These are phyloP conservation scores for Datnioides undecimradiatus DNA, from an alignment of 2,113 vertebrate species.

Conservation along the genomic window DNA sequence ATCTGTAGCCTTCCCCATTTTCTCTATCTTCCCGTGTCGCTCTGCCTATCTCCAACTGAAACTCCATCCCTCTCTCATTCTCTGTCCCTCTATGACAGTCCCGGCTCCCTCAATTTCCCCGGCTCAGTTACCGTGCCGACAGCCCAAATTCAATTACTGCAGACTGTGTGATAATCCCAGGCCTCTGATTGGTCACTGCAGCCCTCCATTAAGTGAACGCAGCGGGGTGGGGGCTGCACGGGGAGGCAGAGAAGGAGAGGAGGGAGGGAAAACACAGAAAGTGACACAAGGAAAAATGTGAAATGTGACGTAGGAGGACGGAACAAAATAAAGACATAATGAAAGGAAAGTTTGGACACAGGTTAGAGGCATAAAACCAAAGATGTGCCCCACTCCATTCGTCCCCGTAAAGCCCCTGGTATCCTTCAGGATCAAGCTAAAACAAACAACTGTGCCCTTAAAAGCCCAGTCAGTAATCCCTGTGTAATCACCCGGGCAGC, in stretches of 20 bases:
- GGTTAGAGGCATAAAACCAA: conserved; percentile 46
- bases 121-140: conserved; percentile 68
- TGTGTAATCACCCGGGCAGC: conserved; percentile 55
- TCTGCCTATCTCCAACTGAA: conserved; percentile 26
- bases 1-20: neutral
- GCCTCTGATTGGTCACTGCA: conserved; percentile 78
- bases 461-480: conserved; percentile 68
- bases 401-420: conserved; percentile 64
- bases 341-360: conserved; percentile 6
- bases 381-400: conserved; percentile 4
- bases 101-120: conserved; percentile 24
- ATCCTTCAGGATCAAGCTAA: conserved; percentile 67
- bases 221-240: conserved; percentile 4
- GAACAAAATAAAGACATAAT: neutral
- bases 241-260: neutral
- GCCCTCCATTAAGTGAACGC: conserved; percentile 61
- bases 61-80: conserved; percentile 20
- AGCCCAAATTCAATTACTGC: conserved; percentile 81
- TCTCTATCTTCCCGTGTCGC: neutral
- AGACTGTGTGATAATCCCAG: conserved; percentile 78
- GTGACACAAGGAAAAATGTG: conserved; percentile 25
- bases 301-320: conserved; percentile 10
- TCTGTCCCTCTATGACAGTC: conserved; percentile 29
- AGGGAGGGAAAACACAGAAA: conserved; percentile 19
- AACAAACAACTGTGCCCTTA: conserved; percentile 75